Percentiles rank a stretch among this genome's conserved stretches.
These are phyloP conservation scores for Drosophila parabipectinata DNA, from an alignment of 1,140 invertebrate genomes.

Conservation along the genomic window DNA sequence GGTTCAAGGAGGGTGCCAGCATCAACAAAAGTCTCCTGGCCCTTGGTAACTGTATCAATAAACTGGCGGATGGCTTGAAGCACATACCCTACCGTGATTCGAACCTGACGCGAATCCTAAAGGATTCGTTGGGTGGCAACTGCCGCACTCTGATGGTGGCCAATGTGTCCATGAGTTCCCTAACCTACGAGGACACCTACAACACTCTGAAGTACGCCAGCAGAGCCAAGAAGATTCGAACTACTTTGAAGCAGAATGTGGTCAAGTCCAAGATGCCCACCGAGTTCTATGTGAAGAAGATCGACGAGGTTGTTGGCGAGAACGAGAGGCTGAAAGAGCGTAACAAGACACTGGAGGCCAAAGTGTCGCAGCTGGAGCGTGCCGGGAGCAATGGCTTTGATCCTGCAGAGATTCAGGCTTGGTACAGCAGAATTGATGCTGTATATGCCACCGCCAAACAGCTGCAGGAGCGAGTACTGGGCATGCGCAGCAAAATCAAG, in stretches of 20 bases:
- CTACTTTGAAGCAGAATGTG: conserved; percentile 88
- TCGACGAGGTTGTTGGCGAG: conserved; percentile 87
- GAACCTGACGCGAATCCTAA: conserved; percentile 96
- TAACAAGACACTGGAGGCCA: conserved; percentile 62
- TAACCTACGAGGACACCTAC: conserved; percentile 97
- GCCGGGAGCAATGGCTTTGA: conserved; percentile 46
- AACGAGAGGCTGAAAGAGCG: conserved; percentile 85
- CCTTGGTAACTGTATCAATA: conserved; percentile 97
- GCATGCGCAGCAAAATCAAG: conserved; percentile 69
- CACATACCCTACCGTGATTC: conserved; percentile 97
- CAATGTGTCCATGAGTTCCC: conserved; percentile 92
- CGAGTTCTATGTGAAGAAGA: conserved; percentile 87
- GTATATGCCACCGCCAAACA: conserved; percentile 61
- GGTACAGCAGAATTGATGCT: conserved; percentile 73
- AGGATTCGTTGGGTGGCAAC: conserved; percentile 98
- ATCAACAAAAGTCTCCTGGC: conserved; percentile 96
- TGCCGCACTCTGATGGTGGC: conserved; percentile 99
- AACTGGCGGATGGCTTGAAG: conserved; percentile 90
- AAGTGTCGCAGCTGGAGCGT: conserved; percentile 53
- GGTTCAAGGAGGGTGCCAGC: conserved; percentile 96
- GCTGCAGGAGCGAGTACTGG: conserved; percentile 60
- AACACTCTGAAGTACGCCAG: conserved; percentile 92
- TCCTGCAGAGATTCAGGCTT: conserved; percentile 65
- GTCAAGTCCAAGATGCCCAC: conserved; percentile 87
- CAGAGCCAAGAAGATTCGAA: conserved; percentile 93